Percentiles rank a stretch among this genome's conserved stretches.
Evolutionary conservation across 2,888 invertebrate species (phyloP).

Genomic region (Erebia aethiops): DNA sequence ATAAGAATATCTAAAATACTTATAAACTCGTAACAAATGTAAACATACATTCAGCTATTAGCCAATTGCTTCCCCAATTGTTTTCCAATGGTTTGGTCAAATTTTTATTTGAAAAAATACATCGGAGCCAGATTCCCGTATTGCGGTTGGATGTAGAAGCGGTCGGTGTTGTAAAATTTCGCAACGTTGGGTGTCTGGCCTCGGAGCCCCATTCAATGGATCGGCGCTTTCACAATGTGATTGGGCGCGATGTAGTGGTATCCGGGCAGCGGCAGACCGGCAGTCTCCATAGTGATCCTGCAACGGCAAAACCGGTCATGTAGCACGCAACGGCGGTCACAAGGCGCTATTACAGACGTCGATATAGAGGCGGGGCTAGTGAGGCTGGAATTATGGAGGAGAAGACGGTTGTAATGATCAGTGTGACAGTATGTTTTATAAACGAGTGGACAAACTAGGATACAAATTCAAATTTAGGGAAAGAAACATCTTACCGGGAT

Average conservation of each 20-base stretch:
- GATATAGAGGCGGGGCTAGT: not conserved
- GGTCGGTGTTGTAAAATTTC: slow-evolving; percentile 52
- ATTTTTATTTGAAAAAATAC: slow-evolving; percentile 69
- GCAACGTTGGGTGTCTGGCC: slow-evolving; percentile 62
- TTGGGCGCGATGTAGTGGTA: slow-evolving; percentile 96
- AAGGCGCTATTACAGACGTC: not conserved
- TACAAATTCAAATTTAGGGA: slow-evolving; percentile 75
- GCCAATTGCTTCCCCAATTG: slow-evolving; percentile 66
- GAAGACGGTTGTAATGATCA: slow-evolving; percentile 13
- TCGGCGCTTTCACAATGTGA: slow-evolving; percentile 95
- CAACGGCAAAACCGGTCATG: slow-evolving; percentile 57
- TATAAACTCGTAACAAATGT: slow-evolving; percentile 84
- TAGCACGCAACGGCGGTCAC: not conserved
- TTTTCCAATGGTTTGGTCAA: slow-evolving; percentile 62
- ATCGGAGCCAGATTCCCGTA: slow-evolving; percentile 72
- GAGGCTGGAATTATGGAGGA: slow-evolving; percentile 19
- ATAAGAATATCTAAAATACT: slow-evolving; percentile 89
- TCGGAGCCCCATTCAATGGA: slow-evolving; percentile 87
- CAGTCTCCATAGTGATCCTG: slow-evolving; percentile 98
- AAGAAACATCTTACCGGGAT: slow-evolving; percentile 78
- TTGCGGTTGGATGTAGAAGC: slow-evolving; percentile 57
- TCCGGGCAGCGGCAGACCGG: slow-evolving; percentile 94
- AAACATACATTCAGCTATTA: slow-evolving; percentile 75
- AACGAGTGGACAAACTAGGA: slow-evolving; percentile 65
- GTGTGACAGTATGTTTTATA: slow-evolving; percentile 21